Evolutionary conservation across 2,888 invertebrate species (phyloP).

Genomic region (Amiota mariae): DNA sequence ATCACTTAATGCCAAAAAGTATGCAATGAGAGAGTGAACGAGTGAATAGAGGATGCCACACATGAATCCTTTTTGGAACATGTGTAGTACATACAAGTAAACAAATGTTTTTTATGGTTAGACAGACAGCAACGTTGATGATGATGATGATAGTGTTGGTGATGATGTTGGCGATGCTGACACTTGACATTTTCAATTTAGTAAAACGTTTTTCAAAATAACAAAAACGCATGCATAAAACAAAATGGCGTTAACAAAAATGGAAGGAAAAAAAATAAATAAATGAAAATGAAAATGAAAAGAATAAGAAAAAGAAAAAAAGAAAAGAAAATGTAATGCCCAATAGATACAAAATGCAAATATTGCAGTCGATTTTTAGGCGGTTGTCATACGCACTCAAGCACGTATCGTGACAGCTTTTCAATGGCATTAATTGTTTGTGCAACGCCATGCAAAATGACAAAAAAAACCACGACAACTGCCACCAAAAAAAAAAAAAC

Average conservation of each 20-base stretch:
- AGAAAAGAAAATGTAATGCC: background rate
- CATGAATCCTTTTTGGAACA: no score
- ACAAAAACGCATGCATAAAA: background rate
- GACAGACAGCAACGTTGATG: no score
- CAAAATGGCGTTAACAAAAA: background rate
- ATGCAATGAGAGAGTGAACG: no score
- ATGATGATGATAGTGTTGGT: no score
- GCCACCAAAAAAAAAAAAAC: background rate
- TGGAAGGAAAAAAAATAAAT: background rate
- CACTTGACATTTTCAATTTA: slow-evolving; percentile 45
- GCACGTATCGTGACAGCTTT: slow-evolving; percentile 11
- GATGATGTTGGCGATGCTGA: slow-evolving; percentile 23
- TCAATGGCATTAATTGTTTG: slow-evolving; percentile 24
- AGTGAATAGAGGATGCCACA: no score
- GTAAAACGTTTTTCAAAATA: slow-evolving; percentile 34
- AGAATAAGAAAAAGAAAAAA: background rate
- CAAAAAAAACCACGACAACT: background rate
- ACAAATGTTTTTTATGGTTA: no score
- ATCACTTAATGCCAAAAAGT: no score
- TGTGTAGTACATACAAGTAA: no score
- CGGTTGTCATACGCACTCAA: slow-evolving; percentile 1
- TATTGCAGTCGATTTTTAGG: slow-evolving; percentile 8
- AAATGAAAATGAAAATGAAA: background rate
- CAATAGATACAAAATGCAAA: background rate
- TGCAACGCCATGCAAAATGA: slow-evolving; percentile 2